Percentiles rank a stretch among this genome's conserved stretches.
These are phyloP conservation scores for Crocuta crocuta DNA, from an alignment of 2,113 vertebrate species.

Conservation along the genomic window DNA sequence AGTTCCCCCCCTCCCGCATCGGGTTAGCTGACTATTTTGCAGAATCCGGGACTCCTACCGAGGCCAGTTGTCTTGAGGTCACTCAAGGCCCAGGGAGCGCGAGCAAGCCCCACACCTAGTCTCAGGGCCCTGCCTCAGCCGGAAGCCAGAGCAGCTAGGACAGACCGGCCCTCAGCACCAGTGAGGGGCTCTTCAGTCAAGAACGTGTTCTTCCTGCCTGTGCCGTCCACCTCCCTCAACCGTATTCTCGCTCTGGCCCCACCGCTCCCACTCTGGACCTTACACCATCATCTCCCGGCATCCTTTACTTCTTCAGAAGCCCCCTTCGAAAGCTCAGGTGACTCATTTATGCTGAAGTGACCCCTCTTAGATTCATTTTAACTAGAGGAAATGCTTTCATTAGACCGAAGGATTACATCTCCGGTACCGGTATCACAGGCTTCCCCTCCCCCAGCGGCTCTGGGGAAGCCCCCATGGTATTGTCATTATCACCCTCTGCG, in stretches of 20 bases:
- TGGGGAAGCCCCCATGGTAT: neutral
- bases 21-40: neutral
- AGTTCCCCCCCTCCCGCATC: too few species aligned
- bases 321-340: neutral
- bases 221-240: fast-evolving
- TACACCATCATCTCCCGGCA: fast-evolving
- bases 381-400: neutral
- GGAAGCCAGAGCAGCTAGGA: fast-evolving
- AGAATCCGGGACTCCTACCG: neutral
- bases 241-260: neutral
- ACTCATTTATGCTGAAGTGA: neutral
- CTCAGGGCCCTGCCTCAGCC: neutral
- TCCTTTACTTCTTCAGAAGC: neutral
- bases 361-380: neutral
- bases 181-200: fast-evolving
- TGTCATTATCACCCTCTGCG: neutral
- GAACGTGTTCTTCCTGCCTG: too few species aligned
- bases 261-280: neutral
- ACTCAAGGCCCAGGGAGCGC: neutral
- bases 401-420: neutral
- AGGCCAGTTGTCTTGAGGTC: neutral
- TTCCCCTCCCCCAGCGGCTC: neutral
- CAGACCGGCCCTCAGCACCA: neutral
- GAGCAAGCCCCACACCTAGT: too few species aligned
- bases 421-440: neutral